These are phyloP conservation scores for Nematopogon swammerdamellus DNA, from an alignment of 2,888 invertebrate genomes.

Conservation along the genomic window DNA sequence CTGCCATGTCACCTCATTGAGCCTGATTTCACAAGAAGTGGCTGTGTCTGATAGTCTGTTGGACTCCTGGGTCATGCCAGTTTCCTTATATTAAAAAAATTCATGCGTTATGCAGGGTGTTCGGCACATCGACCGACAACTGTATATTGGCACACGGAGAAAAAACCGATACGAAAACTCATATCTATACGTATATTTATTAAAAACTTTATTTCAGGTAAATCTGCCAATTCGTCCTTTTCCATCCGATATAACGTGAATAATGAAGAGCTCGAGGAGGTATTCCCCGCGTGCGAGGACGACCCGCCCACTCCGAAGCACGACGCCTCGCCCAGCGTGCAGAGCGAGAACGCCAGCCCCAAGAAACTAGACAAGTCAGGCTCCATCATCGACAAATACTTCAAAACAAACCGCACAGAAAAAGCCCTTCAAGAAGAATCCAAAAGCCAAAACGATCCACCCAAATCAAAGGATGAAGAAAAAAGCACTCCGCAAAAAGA, in stretches of 20 bases:
- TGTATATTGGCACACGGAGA: no score
- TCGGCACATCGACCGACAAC: no score
- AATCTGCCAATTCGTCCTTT: conserved; percentile 45
- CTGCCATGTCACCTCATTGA: no score
- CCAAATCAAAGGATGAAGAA: conserved; percentile 24
- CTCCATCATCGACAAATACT: conserved; percentile 49
- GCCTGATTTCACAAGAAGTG: no score
- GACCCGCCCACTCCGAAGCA: conserved; percentile 50
- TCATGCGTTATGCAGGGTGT: no score
- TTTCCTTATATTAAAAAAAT: no score
- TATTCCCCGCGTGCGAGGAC: conserved; percentile 62
- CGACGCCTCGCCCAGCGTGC: conserved; percentile 30
- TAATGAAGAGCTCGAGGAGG: conserved; percentile 70
- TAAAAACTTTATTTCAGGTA: conserved; percentile 30
- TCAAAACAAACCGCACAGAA: conserved; percentile 40
- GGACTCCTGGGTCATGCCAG: no score
- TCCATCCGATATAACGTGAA: conserved; percentile 74
- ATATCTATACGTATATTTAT: no score
- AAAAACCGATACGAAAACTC: no score
- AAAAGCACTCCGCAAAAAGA: conserved; percentile 27
- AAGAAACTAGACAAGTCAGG: conserved; percentile 41
- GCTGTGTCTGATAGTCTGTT: no score
- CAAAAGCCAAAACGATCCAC: conserved; percentile 21
- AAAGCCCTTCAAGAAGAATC: conserved; percentile 29
- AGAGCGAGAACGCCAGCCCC: conserved; percentile 38